phyloP scores from a whole-genome alignment of 2,888 invertebrate genomes.

The Argyresthia albistria region DNA sequence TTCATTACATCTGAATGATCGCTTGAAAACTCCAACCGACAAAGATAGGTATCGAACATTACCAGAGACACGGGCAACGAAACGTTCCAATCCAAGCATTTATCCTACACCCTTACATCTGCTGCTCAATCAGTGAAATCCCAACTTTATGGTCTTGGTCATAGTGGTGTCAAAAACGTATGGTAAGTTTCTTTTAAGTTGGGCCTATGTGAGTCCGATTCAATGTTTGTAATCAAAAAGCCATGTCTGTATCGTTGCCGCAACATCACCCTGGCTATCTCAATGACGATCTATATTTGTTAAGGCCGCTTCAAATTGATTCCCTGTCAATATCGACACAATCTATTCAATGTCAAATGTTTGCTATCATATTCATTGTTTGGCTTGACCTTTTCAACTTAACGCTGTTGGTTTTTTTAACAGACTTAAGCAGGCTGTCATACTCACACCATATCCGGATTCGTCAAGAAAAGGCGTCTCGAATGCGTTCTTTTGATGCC shows the following conservation, averaged over 20 bases:
- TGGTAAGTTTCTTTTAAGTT: not conserved
- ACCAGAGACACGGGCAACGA: slow-evolving; percentile 38
- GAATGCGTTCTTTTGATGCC: too few species aligned
- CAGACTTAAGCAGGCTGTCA: slow-evolving; percentile 12
- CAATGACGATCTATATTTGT: slow-evolving; percentile 60
- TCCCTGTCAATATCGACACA: slow-evolving; percentile 59
- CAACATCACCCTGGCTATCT: slow-evolving; percentile 55
- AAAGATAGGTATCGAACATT: slow-evolving; percentile 62
- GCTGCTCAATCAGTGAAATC: too few species aligned
- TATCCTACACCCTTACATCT: too few species aligned
- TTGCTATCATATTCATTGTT: slow-evolving; percentile 50
- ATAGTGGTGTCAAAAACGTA: too few species aligned
- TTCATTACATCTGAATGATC: slow-evolving; percentile 49
- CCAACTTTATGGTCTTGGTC: too few species aligned
- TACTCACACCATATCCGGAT: not conserved
- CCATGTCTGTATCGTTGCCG: slow-evolving; percentile 63
- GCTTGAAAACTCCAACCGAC: slow-evolving; percentile 22
- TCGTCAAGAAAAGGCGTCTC: too few species aligned
- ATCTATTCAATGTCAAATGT: slow-evolving; percentile 53
- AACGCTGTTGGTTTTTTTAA: slow-evolving; percentile 4
- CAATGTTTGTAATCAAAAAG: slow-evolving; percentile 65
- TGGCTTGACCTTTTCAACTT: slow-evolving; percentile 35
- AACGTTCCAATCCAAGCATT: not conserved
- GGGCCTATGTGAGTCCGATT: slow-evolving; percentile 37
- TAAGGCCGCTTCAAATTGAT: slow-evolving; percentile 54